phyloP scores from a whole-genome alignment of 2,797 vertebrate genomes.

The Diplodus puntazzo region DNA sequence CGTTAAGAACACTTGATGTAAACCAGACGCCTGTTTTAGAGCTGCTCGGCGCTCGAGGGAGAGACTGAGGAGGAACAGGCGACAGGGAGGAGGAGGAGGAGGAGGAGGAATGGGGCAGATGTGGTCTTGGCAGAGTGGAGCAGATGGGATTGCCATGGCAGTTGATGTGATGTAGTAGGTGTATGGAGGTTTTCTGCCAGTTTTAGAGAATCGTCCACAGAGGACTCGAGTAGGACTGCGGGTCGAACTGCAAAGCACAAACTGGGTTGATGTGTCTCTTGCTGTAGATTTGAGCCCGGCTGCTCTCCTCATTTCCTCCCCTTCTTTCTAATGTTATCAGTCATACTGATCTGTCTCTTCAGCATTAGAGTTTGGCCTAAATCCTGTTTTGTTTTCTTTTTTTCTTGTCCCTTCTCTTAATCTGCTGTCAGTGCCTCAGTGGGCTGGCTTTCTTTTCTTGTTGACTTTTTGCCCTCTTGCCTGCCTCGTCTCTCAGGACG shows the following conservation, averaged over 20 bases:
- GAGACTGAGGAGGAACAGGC: constrained; percentile 48
- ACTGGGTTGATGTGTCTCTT: constrained; percentile 19
- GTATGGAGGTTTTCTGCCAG: constrained; percentile 29
- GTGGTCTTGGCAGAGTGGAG: constrained; percentile 49
- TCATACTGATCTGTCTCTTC: constrained; percentile 29
- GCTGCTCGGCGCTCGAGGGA: constrained; percentile 54
- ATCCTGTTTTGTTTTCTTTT: constrained; percentile 30
- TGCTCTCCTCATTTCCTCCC: constrained; percentile 11
- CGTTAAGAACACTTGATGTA: constrained; percentile 75
- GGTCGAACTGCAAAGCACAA: constrained; percentile 28
- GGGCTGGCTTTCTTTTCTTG: constrained; percentile 44
- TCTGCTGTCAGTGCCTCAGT: constrained; percentile 37
- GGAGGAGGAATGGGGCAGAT: constrained; percentile 51
- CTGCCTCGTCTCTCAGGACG: constrained; percentile 44
- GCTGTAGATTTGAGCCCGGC: constrained; percentile 12
- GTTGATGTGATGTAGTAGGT: constrained; percentile 46
- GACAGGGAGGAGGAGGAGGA: constrained; percentile 46
- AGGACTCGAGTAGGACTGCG: constrained; percentile 36
- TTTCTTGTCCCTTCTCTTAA: constrained; percentile 35
- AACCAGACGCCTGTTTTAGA: constrained; percentile 73
- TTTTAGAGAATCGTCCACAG: constrained; percentile 20
- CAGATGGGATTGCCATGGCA: constrained; percentile 54
- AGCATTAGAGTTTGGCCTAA: constrained; percentile 47
- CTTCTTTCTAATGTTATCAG: constrained; percentile 40
- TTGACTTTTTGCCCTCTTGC: constrained; percentile 64